These are phyloP conservation scores for Arrhamphus sclerolepis DNA, from an alignment of 2,797 vertebrate species.

Conservation along the genomic window DNA sequence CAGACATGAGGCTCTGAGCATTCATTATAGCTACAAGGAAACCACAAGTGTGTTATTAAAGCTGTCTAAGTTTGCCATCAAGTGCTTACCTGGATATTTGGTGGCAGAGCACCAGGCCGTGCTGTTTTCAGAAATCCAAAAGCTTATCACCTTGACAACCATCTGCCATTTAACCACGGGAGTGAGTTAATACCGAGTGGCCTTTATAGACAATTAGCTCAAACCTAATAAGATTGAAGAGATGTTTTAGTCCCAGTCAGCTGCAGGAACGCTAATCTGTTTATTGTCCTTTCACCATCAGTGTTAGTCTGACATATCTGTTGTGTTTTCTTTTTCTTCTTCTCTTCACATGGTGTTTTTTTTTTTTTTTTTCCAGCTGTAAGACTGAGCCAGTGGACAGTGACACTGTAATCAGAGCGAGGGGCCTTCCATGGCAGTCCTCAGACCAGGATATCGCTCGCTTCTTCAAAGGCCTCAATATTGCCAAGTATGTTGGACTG, in stretches of 20 bases:
- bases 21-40: constrained; percentile 71
- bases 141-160: constrained; percentile 60
- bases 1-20: constrained; percentile 41
- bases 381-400: constrained; percentile 93
- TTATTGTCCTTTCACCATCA: neutral
- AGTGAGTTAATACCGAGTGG: constrained; percentile 36
- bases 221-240: constrained; percentile 1
- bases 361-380: constrained; percentile 78
- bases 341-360: neutral
- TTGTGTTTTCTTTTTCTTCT: neutral
- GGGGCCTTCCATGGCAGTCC: constrained; percentile 96
- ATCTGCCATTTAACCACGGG: constrained; percentile 65
- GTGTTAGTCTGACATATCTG: neutral
- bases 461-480: constrained; percentile 98
- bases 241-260: neutral
- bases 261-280: neutral
- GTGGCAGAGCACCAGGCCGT: constrained; percentile 61
- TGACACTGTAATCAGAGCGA: constrained; percentile 93
- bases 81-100: constrained; percentile 70
- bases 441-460: constrained; percentile 97
- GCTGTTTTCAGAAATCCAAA: constrained; percentile 50
- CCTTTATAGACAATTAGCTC: constrained; percentile 25
- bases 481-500: constrained; percentile 87
- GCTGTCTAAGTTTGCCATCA: constrained; percentile 75
- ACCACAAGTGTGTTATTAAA: constrained; percentile 73